Base-by-base conservation (phyloP, 2,797 vertebrate species). In the Microctenopoma stevenorrisi region DNA sequence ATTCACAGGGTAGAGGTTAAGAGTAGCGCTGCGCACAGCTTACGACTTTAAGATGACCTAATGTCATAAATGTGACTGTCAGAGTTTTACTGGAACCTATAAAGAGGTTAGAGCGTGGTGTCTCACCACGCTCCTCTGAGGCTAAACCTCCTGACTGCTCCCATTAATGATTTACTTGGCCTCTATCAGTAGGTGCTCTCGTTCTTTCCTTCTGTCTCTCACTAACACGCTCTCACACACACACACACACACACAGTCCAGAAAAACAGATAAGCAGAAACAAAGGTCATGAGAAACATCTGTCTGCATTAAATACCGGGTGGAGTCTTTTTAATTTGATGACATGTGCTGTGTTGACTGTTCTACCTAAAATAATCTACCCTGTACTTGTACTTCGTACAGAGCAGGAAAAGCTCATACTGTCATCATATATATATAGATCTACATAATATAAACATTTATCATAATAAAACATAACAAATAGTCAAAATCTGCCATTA, bases 141-240 rank as follows among this genome's bases (percentile, higher is more conserved):
- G 66, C 62, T 72, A 82, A 84, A 86, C 75, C 84, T 82, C 83
- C 72, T 57, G 86, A 84, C 85, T 81, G 63, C 72, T 64, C 77
- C 49, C 61, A 90, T 94, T 85, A 94, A 94, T 94, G 90, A 94
- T 94, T 94, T 88, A 94, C 89, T 89, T 73, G 69, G 78, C 76
- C 78, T 89, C 88, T 87, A 91, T 90, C 85, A 85, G 67, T 74
- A 80, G 72, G 74, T 81, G 67, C 75, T 51, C 78, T 64, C 63
- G 47, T 46, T 59, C 26, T 64, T 50, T 43, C 62, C 26, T 25
- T 66, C 25, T 12, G 51, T 63, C 58, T 55, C 61, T 68, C 22
- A 63, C 64, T 55, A 72, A 56, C 58, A 53, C 55, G 33, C 46
- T 18, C 71, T 14, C 37, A 10, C 30, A 8, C 53, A 11, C 67